A percentile compares a stretch with the other conserved stretches of the same genome.
Evolutionary conservation across 1,140 invertebrate genomes (phyloP).

Genomic region (Solen grandis): DNA sequence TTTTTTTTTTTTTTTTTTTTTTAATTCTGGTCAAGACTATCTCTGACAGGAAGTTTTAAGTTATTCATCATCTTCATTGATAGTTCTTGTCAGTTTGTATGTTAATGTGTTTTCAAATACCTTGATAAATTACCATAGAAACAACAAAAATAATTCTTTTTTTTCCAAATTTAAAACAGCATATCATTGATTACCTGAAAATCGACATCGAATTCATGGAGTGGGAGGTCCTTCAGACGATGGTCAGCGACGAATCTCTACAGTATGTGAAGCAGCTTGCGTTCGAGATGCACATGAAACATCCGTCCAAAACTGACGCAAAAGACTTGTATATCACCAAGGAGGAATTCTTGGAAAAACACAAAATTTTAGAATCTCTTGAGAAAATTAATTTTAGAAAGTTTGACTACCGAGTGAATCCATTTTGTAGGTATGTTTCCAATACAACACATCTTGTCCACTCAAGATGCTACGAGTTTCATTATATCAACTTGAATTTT

Average conservation of each 20-base stretch:
- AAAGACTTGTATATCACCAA: not conserved
- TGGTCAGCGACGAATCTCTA: not conserved
- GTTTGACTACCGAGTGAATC: slow-evolving; percentile 1
- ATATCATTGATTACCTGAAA: not conserved
- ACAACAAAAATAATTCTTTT: no score
- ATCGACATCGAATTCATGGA: not conserved
- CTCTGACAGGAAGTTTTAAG: no score
- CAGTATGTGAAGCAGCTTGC: not conserved
- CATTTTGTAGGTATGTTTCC: slow-evolving; percentile 3
- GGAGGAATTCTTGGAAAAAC: not conserved
- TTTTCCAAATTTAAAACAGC: not conserved
- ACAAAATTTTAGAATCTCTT: not conserved
- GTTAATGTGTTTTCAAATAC: no score
- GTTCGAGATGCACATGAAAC: slow-evolving; percentile 6
- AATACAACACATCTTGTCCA: not conserved
- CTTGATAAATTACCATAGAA: no score
- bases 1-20: no score
- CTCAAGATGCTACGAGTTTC: not conserved
- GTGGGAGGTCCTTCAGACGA: not conserved
- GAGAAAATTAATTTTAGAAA: not conserved
- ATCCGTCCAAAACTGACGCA: not conserved
- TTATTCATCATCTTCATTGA: no score
- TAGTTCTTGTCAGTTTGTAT: no score
- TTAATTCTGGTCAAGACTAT: no score
- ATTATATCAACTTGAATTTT: slow-evolving; percentile 15